Percentiles rank a stretch among this genome's conserved stretches.
These are phyloP conservation scores for Saimiri boliviensis DNA, from an alignment of 2,113 vertebrate species.

Conservation along the genomic window DNA sequence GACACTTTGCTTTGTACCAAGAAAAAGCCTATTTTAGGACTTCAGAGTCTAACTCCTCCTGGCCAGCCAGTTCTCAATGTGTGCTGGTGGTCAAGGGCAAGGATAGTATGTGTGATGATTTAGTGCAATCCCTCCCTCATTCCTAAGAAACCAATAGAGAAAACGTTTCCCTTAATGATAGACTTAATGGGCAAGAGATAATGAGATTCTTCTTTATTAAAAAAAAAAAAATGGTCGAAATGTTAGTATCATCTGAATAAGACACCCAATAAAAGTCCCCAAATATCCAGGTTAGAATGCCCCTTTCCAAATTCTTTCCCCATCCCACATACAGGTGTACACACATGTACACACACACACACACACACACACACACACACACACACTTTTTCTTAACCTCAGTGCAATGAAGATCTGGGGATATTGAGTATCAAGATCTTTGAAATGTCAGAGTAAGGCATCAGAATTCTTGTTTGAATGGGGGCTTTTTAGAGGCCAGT, in stretches of 20 bases:
- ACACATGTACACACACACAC: background rate
- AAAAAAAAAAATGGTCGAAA: constrained; percentile 1
- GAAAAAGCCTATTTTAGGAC: constrained; percentile 60
- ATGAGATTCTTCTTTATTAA: background rate
- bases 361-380: background rate
- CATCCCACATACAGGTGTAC: background rate
- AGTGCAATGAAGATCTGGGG: background rate
- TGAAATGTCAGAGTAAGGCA: background rate
- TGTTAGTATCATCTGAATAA: constrained; percentile 28
- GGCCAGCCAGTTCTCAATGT: background rate
- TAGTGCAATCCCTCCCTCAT: constrained; percentile 1
- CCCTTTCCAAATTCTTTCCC: background rate
- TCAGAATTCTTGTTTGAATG: background rate
- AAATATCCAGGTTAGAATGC: background rate
- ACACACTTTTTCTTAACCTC: background rate
- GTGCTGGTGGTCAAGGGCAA: constrained; percentile 48
- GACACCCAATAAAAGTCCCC: background rate
- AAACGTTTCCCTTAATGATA: constrained; percentile 9
- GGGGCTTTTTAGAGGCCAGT: background rate
- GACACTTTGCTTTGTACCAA: constrained; percentile 45
- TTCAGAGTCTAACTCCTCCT: constrained; percentile 47
- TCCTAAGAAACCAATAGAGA: constrained; percentile 21
- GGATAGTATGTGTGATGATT: constrained; percentile 42
- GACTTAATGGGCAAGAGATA: background rate
- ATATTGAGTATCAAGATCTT: background rate